These are phyloP conservation scores for Enoplosus armatus DNA, from an alignment of 2,797 vertebrate genomes.

Conservation along the genomic window DNA sequence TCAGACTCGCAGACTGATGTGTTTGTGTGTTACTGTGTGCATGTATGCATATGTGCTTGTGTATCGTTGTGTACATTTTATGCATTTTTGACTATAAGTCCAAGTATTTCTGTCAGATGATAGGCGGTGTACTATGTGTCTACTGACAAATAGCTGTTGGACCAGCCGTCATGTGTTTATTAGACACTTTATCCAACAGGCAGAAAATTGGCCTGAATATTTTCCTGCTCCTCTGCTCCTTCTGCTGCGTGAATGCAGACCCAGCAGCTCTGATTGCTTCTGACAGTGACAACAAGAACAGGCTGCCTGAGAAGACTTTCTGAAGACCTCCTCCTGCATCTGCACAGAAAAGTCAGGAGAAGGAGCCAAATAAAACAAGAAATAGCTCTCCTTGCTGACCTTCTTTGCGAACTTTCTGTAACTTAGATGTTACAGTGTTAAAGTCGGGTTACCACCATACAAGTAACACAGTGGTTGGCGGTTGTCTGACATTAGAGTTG, in stretches of 20 bases:
- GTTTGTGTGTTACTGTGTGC: neutral
- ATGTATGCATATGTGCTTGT: slow-evolving; percentile 8
- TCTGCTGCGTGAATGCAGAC: slow-evolving; percentile 60
- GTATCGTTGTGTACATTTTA: slow-evolving; percentile 14
- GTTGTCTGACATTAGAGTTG: neutral
- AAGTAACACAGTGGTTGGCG: neutral
- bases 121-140: slow-evolving; percentile 37
- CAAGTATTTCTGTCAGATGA: slow-evolving; percentile 45
- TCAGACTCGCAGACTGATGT: slow-evolving; percentile 7
- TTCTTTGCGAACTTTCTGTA: slow-evolving; percentile 9
- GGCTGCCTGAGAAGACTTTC: slow-evolving; percentile 68
- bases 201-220: slow-evolving; percentile 76
- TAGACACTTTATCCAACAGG: slow-evolving; percentile 71
- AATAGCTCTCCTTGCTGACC: slow-evolving; percentile 24
- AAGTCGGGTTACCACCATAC: neutral
- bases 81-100: slow-evolving; percentile 25
- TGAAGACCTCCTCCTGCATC: slow-evolving; percentile 52
- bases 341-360: slow-evolving; percentile 42
- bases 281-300: slow-evolving; percentile 81
- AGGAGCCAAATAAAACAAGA: slow-evolving; percentile 56
- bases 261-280: slow-evolving; percentile 75
- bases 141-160: slow-evolving; percentile 58
- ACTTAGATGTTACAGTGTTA: slow-evolving; percentile 14
- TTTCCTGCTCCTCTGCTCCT: slow-evolving; percentile 67
- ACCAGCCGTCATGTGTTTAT: slow-evolving; percentile 69